Percentiles rank a stretch among this genome's conserved stretches.
phyloP scores from a whole-genome alignment of 1,140 invertebrate genomes.

The Drosophila arizonae region DNA sequence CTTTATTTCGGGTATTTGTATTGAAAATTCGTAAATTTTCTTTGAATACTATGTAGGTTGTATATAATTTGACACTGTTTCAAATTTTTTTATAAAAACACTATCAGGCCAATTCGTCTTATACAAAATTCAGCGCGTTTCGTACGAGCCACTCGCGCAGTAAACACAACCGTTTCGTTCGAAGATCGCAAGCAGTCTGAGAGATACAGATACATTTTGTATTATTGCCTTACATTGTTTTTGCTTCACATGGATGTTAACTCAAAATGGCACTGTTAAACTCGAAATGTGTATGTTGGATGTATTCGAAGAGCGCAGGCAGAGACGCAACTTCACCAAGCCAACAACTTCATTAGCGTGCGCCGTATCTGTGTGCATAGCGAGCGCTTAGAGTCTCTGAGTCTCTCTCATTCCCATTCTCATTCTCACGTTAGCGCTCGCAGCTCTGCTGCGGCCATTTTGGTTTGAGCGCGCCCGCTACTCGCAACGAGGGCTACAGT shows the following conservation, averaged over 20 bases:
- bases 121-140: constrained; percentile 42
- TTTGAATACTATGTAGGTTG: constrained; percentile 12
- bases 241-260: constrained; percentile 27
- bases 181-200: constrained; percentile 76
- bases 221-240: constrained; percentile 22
- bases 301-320: constrained; percentile 30
- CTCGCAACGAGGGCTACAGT: constrained; percentile 41
- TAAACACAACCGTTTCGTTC: constrained; percentile 74
- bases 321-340: constrained; percentile 52
- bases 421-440: constrained; percentile 12
- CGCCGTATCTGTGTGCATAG: constrained; percentile 1
- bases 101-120: constrained; percentile 33
- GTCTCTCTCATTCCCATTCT: constrained; percentile 14
- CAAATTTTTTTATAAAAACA: constrained; percentile 28
- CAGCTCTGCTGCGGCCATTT: constrained; percentile 68
- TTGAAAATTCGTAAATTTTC: constrained; percentile 22
- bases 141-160: constrained; percentile 48
- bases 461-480: constrained; percentile 54
- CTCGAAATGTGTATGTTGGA: constrained; percentile 32
- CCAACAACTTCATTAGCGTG: constrained; percentile 70
- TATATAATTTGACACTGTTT: constrained; percentile 14
- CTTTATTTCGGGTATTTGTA: constrained; percentile 46
- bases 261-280: constrained; percentile 47
- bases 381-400: constrained; percentile 33
- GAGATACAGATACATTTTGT: constrained; percentile 58